Base-by-base conservation (phyloP, 2,113 vertebrate genomes). In the Onychostruthus taczanowskii region DNA sequence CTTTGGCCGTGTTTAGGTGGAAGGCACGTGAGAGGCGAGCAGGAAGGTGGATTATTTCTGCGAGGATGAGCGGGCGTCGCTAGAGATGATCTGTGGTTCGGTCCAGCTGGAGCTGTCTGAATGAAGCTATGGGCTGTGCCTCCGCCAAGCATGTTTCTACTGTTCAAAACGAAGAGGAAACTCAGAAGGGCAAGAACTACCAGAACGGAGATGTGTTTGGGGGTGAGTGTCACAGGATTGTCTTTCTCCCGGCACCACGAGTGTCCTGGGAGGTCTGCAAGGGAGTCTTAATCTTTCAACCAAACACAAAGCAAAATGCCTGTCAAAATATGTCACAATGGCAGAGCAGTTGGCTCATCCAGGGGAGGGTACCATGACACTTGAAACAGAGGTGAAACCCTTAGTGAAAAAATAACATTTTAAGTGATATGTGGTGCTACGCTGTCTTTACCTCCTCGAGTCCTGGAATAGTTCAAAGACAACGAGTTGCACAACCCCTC, bases 41-140 rank as follows among this genome's bases (percentile, higher is more conserved):
- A 30, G 70, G 93, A 95, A 96, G 85, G 94, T 95, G 96, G 93
- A 96, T 97, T 96, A 68, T 92, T 94, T 66, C 75, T 68, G 62
- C 83, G 35, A 93, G 83, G 52, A 97, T 98, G 98, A 93, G 74
- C 27, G 8, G 5, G 94, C 49, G 76, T 89, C 96, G 96, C 97
- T 98, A 98, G 98, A 98, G 97, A 99, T 99, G 98, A 96, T 98
- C 97, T 98, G 98, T 98, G 97, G 98, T 96, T 94, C 68, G 90
- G 97, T 96, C 89, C 97, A 87, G 97, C 97, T 97, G 98, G 98
- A 98, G 97, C 98, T 98, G 98, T 98, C 98, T 98, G 98, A 96
- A 98, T 99, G 99, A 99, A 99, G 99, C 98, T 98, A 99, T 99
- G 99, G 99, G 99, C 99, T 99, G 99, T 99, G 99, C 99, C 98